These are phyloP conservation scores for Oreocharis arfaki DNA, from an alignment of 2,113 vertebrate genomes.

Conservation along the genomic window DNA sequence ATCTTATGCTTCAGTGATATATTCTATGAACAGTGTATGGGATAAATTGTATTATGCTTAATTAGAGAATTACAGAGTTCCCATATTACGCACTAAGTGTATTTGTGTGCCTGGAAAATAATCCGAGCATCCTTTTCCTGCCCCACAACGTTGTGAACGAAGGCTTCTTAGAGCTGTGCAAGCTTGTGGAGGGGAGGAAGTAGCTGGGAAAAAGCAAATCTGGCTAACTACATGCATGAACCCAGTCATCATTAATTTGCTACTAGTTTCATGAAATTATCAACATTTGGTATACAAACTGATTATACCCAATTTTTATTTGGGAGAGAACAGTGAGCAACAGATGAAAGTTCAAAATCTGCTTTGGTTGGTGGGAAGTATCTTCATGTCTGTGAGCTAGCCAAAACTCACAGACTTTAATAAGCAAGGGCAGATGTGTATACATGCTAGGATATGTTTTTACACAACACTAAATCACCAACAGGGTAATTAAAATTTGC, in stretches of 20 bases:
- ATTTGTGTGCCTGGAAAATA: background rate
- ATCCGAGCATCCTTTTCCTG: background rate
- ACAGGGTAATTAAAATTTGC: background rate
- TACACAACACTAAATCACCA: background rate
- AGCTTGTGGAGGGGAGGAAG: background rate
- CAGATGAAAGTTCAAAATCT: background rate
- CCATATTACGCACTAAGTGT: background rate
- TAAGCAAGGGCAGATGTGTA: background rate
- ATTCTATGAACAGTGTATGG: background rate
- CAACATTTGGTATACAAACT: background rate
- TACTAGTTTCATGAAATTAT: background rate
- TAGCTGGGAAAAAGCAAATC: background rate
- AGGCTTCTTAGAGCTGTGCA: background rate
- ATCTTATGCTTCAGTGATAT: background rate
- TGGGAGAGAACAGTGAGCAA: background rate
- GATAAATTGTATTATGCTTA: background rate
- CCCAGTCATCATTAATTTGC: fast-evolving
- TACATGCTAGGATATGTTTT: background rate
- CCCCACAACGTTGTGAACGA: background rate
- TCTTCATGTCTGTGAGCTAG: background rate
- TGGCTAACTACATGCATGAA: background rate
- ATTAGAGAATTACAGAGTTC: background rate
- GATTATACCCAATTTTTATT: background rate
- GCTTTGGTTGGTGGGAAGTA: background rate
- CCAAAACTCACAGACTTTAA: background rate